Percentiles rank a stretch among this genome's conserved stretches.
These are phyloP conservation scores for Polypedilum pembai DNA, from an alignment of 1,140 invertebrate genomes.

Conservation along the genomic window DNA sequence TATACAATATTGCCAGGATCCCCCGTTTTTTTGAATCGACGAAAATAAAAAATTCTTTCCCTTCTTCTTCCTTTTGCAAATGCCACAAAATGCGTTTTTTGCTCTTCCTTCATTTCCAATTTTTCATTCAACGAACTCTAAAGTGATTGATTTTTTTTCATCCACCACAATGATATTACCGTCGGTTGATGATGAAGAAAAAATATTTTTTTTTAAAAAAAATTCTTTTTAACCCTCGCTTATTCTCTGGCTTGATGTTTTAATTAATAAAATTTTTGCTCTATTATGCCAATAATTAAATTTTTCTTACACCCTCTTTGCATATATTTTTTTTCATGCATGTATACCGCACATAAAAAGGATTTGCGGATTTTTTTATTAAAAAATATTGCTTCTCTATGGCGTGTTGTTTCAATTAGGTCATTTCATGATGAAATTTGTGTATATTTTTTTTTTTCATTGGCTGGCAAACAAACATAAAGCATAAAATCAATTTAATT, in stretches of 20 bases:
- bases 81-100: not conserved
- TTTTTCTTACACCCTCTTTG: not conserved
- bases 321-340: not conserved
- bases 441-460: not conserved
- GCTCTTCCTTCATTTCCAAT: not conserved
- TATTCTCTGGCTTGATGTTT: not conserved
- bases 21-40: not conserved
- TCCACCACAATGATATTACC: not conserved
- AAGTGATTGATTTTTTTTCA: conserved; percentile 1
- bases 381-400: not conserved
- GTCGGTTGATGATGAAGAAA: not conserved
- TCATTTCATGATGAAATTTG: not conserved
- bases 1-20: not conserved
- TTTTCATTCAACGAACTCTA: not conserved
- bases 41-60: not conserved
- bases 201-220: too few species aligned
- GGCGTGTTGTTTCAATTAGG: not conserved
- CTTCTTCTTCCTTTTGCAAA: not conserved
- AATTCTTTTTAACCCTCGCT: not conserved
- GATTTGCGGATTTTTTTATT: not conserved
- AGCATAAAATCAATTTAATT: conserved; percentile 19
- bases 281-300: not conserved
- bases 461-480: too few species aligned
- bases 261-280: conserved; percentile 15
- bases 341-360: not conserved